Evolutionary conservation across 2,113 vertebrate species (phyloP).

Genomic region (Pterocles burchelli): DNA sequence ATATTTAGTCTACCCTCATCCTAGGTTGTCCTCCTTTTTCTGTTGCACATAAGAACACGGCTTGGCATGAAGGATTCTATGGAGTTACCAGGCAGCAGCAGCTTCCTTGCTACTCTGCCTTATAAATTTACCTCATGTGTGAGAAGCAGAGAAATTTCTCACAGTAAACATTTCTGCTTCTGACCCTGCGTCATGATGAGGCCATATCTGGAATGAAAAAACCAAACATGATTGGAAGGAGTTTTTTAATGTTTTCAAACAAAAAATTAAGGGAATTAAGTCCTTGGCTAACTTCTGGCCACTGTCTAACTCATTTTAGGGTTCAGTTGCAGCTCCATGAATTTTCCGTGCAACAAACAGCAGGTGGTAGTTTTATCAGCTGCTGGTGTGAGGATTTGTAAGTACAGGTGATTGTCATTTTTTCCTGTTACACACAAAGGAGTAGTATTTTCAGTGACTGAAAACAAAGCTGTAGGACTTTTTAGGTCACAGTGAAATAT

Average conservation of each 20-base stretch:
- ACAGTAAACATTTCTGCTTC: neutral
- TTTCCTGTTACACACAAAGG: neutral
- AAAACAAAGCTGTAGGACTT: neutral
- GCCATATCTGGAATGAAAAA: neutral
- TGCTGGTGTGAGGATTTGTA: neutral
- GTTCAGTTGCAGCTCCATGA: neutral
- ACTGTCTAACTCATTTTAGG: neutral
- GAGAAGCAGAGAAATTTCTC: neutral
- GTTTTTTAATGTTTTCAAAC: neutral
- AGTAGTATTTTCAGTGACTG: neutral
- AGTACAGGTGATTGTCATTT: neutral
- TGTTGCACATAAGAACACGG: neutral
- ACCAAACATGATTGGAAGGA: rapidly evolving
- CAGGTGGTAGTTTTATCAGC: neutral
- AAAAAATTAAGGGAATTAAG: neutral
- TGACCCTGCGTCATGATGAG: neutral
- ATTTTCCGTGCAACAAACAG: neutral
- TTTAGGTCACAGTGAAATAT: neutral
- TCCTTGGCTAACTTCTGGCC: neutral
- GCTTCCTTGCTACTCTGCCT: neutral
- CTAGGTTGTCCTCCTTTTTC: neutral
- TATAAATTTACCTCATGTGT: neutral
- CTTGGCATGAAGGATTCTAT: neutral
- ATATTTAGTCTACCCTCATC: neutral
- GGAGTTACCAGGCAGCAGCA: neutral